Percentiles rank a stretch among this genome's conserved stretches.
These are phyloP conservation scores for Calephelis virginiensis DNA, from an alignment of 1,140 invertebrate genomes.

Conservation along the genomic window DNA sequence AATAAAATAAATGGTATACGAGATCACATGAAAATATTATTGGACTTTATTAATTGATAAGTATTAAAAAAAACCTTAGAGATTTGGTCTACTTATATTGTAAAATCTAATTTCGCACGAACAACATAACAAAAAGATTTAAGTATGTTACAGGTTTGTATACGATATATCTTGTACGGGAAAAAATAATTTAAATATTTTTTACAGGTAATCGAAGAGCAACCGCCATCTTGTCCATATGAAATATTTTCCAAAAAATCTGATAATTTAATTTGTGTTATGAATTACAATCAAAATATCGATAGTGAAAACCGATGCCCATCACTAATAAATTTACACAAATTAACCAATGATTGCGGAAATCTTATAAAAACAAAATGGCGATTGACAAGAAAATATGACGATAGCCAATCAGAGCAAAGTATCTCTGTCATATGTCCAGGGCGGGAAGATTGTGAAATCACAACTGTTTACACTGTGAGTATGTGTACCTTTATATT, in stretches of 20 bases:
- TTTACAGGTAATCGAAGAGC: constrained; percentile 47
- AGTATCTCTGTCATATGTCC: constrained; percentile 37
- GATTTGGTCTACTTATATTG: no score
- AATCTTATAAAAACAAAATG: constrained; percentile 45
- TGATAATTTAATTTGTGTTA: constrained; percentile 30
- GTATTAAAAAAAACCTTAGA: no score
- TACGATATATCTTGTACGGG: no score
- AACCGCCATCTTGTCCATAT: constrained; percentile 38
- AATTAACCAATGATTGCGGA: constrained; percentile 37
- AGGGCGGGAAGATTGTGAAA: constrained; percentile 41
- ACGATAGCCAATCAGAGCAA: constrained; percentile 23
- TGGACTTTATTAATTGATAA: no score
- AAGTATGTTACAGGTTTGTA: no score
- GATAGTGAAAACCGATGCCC: constrained; percentile 30
- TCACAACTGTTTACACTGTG: constrained; percentile 41
- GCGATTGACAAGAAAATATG: constrained; percentile 36
- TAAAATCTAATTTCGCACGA: no score
- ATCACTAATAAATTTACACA: constrained; percentile 29
- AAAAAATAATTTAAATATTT: neutral
- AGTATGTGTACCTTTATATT: neutral
- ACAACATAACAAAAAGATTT: no score
- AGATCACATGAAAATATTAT: no score
- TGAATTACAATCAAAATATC: constrained; percentile 35
- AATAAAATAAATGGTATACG: no score
- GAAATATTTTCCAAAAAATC: constrained; percentile 43